phyloP scores from a whole-genome alignment of 64 coral and sea anemone species.

The Montipora efflorescens region DNA sequence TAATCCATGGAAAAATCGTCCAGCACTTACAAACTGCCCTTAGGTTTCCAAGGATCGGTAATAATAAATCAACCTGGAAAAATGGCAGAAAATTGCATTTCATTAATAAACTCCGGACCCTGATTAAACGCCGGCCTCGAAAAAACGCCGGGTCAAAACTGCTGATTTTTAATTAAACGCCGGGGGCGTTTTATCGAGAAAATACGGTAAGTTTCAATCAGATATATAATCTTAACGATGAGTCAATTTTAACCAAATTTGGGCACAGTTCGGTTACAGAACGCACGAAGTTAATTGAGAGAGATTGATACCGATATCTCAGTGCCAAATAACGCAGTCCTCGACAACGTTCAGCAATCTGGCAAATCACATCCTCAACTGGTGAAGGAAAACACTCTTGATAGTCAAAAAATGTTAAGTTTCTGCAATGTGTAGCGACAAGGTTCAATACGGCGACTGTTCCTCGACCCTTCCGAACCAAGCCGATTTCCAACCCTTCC shows the following conservation, averaged over 20 bases:
- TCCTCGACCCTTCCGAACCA: conserved; percentile 58
- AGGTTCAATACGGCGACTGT: conserved; percentile 55
- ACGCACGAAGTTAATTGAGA: conserved; percentile 48
- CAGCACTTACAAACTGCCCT: too few relatives aligned
- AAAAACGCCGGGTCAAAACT: too few relatives aligned
- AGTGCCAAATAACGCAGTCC: conserved; percentile 44
- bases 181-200: too few relatives aligned
- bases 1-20: too few relatives aligned
- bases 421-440: conserved; percentile 66
- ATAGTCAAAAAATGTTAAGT: conserved; percentile 62
- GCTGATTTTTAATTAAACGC: too few relatives aligned
- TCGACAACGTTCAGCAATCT: conserved; percentile 53
- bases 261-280: conserved; percentile 55
- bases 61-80: too few relatives aligned
- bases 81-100: too few relatives aligned
- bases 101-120: too few relatives aligned
- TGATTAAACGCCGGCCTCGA: too few relatives aligned
- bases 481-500: conserved; percentile 71
- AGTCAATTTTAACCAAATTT: conserved; percentile 43
- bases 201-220: not conserved
- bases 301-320: conserved; percentile 40
- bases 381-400: conserved; percentile 56
- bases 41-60: too few relatives aligned
- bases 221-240: conserved; percentile 64
- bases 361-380: conserved; percentile 53